Percentiles rank a stretch among this genome's conserved stretches.
Evolutionary conservation across 1,140 invertebrate species (phyloP).

Genomic region (Chymomyza costata): DNA sequence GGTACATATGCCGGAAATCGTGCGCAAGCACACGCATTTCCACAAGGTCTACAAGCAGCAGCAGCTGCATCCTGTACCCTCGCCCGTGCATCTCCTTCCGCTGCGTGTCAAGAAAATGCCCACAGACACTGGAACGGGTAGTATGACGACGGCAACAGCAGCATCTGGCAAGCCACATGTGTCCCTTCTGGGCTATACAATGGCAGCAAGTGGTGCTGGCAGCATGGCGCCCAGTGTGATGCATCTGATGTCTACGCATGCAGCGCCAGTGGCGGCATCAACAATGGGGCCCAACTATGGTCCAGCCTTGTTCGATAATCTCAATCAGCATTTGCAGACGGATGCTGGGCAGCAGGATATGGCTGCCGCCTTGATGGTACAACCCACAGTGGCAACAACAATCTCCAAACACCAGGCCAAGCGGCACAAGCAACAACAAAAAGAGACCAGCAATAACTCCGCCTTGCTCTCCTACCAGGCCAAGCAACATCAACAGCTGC

Average conservation of each 20-base stretch:
- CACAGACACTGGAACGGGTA: no score
- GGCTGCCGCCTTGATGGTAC: no score
- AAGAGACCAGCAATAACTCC: not conserved
- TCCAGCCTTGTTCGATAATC: constrained; percentile 44
- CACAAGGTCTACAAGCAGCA: constrained; percentile 56
- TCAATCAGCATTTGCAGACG: constrained; percentile 21
- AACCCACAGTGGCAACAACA: constrained; percentile 9
- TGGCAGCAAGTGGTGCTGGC: constrained; percentile 42
- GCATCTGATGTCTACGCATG: constrained; percentile 46
- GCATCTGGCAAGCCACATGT: constrained; percentile 44
- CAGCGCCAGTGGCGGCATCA: constrained; percentile 27
- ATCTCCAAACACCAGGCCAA: constrained; percentile 12
- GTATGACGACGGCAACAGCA: constrained; percentile 7
- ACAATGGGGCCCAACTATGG: constrained; percentile 48
- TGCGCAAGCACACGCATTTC: constrained; percentile 55
- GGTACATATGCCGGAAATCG: constrained; percentile 64
- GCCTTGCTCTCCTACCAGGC: constrained; percentile 1
- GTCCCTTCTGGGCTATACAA: constrained; percentile 58
- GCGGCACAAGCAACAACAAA: constrained; percentile 4
- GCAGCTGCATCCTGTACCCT: constrained; percentile 22
- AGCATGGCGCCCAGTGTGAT: constrained; percentile 41
- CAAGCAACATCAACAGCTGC: constrained; percentile 30
- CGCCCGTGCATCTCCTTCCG: not conserved
- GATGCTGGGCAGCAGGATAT: not conserved
- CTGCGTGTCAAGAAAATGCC: no score